Evolutionary conservation across 2,888 invertebrate species (phyloP).

Genomic region (Chaitophorus viminalis): DNA sequence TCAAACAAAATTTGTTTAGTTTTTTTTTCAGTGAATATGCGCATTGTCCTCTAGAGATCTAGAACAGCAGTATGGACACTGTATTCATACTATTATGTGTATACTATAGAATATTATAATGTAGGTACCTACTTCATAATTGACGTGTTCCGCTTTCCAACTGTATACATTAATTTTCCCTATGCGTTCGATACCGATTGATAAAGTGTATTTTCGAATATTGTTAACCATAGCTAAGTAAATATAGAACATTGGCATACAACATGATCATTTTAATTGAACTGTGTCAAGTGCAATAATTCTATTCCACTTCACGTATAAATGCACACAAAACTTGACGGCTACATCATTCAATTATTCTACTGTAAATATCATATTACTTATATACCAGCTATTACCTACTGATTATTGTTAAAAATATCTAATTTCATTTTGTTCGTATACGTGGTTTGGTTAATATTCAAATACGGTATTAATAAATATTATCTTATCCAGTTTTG

Average conservation of each 20-base stretch:
- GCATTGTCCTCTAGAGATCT: not conserved
- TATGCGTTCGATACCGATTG: not conserved
- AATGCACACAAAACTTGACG: not conserved
- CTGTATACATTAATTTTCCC: not conserved
- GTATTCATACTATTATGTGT: not conserved
- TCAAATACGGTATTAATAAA: not conserved
- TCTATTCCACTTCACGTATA: conserved; percentile 19
- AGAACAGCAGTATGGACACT: not conserved
- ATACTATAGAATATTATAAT: no score
- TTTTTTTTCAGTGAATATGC: not conserved
- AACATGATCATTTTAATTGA: conserved; percentile 9
- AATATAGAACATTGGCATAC: conserved; percentile 10
- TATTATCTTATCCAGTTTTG: not conserved
- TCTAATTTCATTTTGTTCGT: not conserved
- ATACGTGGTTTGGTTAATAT: not conserved
- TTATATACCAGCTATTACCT: not conserved
- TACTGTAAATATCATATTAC: not conserved
- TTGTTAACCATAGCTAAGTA: not conserved
- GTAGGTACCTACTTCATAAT: not conserved
- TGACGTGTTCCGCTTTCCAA: conserved; percentile 5
- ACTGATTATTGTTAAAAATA: not conserved
- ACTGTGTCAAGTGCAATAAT: conserved; percentile 38
- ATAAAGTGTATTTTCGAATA: not conserved
- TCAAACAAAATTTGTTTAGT: not conserved
- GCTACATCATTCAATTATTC: not conserved